Percentiles rank a stretch among this genome's conserved stretches.
Conservation (phyloP, 2,888 invertebrate genomes). For the Meghimatium bilineatum region DNA sequence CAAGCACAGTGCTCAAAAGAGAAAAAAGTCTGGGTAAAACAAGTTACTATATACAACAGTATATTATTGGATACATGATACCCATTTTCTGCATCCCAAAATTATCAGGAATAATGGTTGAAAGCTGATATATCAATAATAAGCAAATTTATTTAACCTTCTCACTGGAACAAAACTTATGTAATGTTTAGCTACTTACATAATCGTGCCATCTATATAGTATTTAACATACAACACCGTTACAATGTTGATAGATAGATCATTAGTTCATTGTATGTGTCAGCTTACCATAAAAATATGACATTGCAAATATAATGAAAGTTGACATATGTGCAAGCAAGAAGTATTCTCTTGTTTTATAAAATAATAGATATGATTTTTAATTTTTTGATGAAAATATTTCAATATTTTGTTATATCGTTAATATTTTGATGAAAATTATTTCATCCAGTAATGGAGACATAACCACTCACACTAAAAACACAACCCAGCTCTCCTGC, state of each 20-base stretch:
- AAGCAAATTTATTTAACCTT: background rate
- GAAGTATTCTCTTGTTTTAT: no score
- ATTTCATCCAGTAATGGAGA: no score
- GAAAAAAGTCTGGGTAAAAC: background rate
- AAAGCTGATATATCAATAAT: background rate
- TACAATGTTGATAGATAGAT: background rate
- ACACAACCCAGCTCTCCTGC: no score
- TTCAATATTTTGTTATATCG: no score
- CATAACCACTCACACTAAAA: no score
- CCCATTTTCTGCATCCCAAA: no score
- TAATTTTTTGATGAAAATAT: no score
- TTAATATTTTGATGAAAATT: no score
- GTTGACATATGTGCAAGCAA: background rate
- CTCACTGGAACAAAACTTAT: background rate
- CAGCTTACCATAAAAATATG: background rate
- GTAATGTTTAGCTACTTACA: constrained; percentile 17
- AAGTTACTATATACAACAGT: background rate
- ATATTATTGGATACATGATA: background rate
- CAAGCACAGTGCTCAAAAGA: background rate
- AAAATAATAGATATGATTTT: no score
- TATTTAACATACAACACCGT: background rate
- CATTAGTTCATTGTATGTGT: background rate
- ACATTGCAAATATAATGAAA: background rate
- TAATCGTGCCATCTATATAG: constrained; percentile 4
- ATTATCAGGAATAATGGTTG: background rate